phyloP scores from a whole-genome alignment of 64 coral and sea anemone genomes.

The Anthopleura sola region DNA sequence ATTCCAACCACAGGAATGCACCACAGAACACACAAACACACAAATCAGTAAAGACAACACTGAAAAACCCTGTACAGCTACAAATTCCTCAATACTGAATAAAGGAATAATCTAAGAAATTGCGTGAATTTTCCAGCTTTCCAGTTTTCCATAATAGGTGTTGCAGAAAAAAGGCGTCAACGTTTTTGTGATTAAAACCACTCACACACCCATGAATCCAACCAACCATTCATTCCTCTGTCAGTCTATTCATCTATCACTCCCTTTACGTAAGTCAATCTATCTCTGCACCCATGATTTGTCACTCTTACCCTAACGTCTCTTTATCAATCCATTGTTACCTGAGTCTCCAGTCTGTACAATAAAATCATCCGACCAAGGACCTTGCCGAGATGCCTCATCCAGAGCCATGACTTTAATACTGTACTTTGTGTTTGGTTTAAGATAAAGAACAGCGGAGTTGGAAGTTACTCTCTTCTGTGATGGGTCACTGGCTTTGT shows the following conservation, averaged over 20 bases:
- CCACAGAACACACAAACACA: neutral
- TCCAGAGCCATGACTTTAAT: conserved; percentile 12
- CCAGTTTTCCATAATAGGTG: no score
- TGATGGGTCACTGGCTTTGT: neutral
- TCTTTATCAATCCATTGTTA: neutral
- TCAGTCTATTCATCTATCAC: no score
- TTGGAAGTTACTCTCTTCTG: conserved; percentile 1
- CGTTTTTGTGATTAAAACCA: no score
- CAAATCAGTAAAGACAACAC: neutral
- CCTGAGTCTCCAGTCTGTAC: conserved; percentile 7
- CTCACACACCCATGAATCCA: neutral
- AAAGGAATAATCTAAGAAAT: no score
- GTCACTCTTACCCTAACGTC: no score
- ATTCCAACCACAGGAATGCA: neutral
- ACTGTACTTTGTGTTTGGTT: conserved; percentile 2
- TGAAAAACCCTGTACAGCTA: no score
- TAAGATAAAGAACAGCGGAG: neutral
- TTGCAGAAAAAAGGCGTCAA: no score
- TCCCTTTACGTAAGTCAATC: no score
- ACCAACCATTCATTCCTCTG: no score
- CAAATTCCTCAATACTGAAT: no score
- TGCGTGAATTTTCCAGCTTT: no score
- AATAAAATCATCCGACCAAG: neutral
- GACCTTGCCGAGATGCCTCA: neutral
- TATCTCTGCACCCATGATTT: no score